A percentile compares a stretch with the other conserved stretches of the same genome.
Evolutionary conservation across 2,888 invertebrate genomes (phyloP).

Genomic region (Candidula unifasciata): DNA sequence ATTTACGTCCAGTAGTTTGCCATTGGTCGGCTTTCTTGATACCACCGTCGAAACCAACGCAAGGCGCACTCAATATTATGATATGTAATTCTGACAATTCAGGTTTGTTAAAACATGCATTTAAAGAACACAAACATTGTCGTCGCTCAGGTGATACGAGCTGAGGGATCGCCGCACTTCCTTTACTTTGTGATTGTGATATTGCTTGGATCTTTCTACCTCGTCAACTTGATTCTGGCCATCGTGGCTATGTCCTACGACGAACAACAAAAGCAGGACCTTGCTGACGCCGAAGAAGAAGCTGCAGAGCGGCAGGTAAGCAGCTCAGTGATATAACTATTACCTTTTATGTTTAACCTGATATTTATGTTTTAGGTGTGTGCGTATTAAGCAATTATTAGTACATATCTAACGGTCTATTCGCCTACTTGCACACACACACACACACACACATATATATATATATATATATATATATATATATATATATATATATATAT

Average conservation of each 20-base stretch:
- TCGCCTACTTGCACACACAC: neutral
- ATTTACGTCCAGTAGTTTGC: no score
- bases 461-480: neutral
- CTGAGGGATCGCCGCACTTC: constrained; percentile 98
- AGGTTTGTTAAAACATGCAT: no score
- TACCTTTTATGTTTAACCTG: no score
- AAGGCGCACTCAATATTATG: no score
- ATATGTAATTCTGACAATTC: no score
- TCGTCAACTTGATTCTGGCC: constrained; percentile 98
- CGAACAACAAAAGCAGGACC: constrained; percentile 95
- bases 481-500: neutral
- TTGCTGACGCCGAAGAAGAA: constrained; percentile 92
- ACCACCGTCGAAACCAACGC: no score
- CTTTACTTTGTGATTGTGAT: constrained; percentile 98
- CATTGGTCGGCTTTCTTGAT: no score
- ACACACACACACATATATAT: neutral
- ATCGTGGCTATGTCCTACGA: constrained; percentile 99
- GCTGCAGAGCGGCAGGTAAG: constrained; percentile 75
- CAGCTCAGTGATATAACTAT: no score
- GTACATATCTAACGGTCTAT: neutral
- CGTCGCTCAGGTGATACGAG: constrained; percentile 86
- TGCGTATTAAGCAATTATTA: neutral
- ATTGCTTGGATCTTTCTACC: constrained; percentile 98
- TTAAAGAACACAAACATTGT: no score
- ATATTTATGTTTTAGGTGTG: no score